Conservation (phyloP, 2,113 vertebrate species). For the Dromaius novaehollandiae region DNA sequence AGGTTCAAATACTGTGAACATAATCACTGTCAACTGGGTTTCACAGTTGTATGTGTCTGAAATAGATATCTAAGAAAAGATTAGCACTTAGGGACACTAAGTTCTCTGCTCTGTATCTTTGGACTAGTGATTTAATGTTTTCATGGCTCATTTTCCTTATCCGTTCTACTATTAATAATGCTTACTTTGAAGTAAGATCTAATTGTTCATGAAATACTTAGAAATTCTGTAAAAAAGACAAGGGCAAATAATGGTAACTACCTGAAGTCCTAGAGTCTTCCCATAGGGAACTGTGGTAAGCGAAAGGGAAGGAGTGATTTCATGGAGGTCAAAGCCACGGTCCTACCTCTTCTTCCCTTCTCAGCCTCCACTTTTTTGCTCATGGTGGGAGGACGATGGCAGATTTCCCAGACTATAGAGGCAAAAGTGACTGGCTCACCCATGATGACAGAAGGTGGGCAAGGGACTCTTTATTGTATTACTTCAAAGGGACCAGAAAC, state of each 20-base stretch:
- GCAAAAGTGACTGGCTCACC: not conserved
- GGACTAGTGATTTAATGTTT: not conserved
- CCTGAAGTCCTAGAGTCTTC: not conserved
- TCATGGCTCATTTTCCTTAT: not conserved
- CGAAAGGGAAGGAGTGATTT: not conserved
- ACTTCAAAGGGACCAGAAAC: too few species aligned
- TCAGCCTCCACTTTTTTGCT: not conserved
- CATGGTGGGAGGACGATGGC: not conserved
- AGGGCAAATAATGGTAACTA: not conserved
- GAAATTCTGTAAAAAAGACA: not conserved
- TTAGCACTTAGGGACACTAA: not conserved
- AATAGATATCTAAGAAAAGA: not conserved
- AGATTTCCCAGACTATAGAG: not conserved
- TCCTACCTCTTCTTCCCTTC: not conserved
- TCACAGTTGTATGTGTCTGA: not conserved
- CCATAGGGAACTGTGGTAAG: not conserved
- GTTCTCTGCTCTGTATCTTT: not conserved
- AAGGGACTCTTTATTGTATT: not conserved
- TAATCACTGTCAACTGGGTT: not conserved
- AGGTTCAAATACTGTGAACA: not conserved
- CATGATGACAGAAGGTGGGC: not conserved
- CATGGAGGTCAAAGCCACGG: not conserved
- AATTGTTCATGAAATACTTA: not conserved
- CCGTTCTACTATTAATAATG: not conserved
- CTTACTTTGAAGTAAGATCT: not conserved